Base-by-base conservation (phyloP, 2,797 vertebrate species). In the Mormyrus proboscirostris region DNA sequence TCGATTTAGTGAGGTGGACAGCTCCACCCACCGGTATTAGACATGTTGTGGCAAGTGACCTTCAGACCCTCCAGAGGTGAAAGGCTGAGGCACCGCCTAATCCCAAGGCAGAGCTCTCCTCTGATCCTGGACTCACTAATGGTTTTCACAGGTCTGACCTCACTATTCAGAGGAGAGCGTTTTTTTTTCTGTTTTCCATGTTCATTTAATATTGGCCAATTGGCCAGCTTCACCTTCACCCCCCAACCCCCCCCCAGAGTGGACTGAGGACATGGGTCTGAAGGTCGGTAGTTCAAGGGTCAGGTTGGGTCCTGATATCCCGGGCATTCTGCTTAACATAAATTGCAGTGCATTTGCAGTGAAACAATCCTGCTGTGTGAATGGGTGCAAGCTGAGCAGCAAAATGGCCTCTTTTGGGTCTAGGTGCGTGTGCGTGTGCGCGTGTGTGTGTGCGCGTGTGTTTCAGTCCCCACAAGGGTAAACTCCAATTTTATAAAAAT, bases 61-160 rank as follows among this genome's bases (percentile, higher is more conserved):
- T 88, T 59, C n/a, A 83, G 88, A 59, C 89, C 73, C 50, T 41
- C 73, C 33, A 19, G 38, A 41, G 65, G 89, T 88, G 29, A 88
- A 29, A 62, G 89, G 76, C 73, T 25, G 55, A 19, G 44, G 86
- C 73, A 14, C 89, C 53, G 44, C 89, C 89, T 84, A 88, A 29
- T 88, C 89, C 89, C 89, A 51, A 44, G 59, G 89, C 49, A 88
- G 87, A 44, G 10, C 9, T 9, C 44, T 25, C 82, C 83, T 25
- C 47, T 16, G 19, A 41, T 88, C 57, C 91, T 91, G 92, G 92
- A 92, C 92, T 65, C 88, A 91, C 76, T 93, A 91, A 93, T 94
- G 92, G 89, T 89, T 94, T 91, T 90, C 92, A 86, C 93, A 94
- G 92, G 90, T 89, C 79, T 90, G 88, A 86, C 89, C 25, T 22